A percentile compares a stretch with the other conserved stretches of the same genome.
Conservation (phyloP, 1,140 invertebrate genomes). For the Zeugodacus cucurbitae region DNA sequence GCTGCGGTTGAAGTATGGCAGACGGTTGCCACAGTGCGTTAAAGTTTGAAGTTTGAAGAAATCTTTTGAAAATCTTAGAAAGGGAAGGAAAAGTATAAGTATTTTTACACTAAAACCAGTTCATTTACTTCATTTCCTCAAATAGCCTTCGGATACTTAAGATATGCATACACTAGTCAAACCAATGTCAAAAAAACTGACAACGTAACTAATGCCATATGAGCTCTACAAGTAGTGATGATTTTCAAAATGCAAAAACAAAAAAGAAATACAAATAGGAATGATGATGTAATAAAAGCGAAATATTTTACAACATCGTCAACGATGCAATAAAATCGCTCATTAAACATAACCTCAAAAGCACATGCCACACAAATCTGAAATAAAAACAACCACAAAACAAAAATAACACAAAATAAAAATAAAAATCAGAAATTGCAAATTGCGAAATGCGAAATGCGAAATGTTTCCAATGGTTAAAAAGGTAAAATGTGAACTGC, state of each 20-base stretch:
- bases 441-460: constrained; percentile 10
- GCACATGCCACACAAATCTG: background rate
- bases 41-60: background rate
- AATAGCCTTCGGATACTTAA: no score
- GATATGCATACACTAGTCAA: no score
- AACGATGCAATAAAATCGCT: constrained; percentile 38
- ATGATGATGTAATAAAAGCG: background rate
- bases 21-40: background rate
- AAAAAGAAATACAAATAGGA: no score
- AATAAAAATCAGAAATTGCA: constrained; percentile 7
- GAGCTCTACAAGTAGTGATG: background rate
- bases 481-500: constrained; percentile 35
- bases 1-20: constrained; percentile 1
- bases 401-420: background rate
- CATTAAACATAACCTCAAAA: constrained; percentile 41
- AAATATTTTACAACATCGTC: constrained; percentile 20
- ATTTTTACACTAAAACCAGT: no score
- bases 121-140: no score
- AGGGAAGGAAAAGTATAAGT: no score
- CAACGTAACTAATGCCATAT: background rate
- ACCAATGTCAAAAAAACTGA: no score
- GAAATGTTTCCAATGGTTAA: background rate
- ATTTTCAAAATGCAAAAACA: background rate
- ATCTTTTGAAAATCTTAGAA: background rate
- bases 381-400: background rate